These are phyloP conservation scores for Nestor notabilis DNA, from an alignment of 2,113 vertebrate genomes.

Conservation along the genomic window DNA sequence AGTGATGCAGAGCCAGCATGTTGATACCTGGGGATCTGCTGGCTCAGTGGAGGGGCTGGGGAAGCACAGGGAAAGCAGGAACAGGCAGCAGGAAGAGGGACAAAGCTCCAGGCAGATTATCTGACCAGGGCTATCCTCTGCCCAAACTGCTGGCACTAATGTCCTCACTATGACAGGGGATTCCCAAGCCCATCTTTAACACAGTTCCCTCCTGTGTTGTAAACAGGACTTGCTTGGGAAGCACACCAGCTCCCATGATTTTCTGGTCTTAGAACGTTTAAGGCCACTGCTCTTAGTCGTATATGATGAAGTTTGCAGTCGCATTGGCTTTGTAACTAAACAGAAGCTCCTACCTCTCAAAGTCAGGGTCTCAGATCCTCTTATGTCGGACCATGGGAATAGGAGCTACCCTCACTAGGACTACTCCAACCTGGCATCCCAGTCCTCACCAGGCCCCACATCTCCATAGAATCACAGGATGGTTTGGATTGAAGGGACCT, in stretches of 20 bases:
- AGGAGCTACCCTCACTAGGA: neutral
- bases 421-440: neutral
- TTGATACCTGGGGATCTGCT: neutral
- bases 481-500: neutral
- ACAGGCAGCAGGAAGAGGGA: neutral
- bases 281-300: neutral
- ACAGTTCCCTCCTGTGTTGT: neutral
- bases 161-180: neutral
- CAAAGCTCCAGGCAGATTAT: neutral
- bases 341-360: neutral
- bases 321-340: neutral
- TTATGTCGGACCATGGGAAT: neutral
- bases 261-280: neutral
- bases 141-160: neutral
- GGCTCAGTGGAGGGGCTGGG: neutral
- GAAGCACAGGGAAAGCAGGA: neutral
- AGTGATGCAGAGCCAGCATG: accelerated
- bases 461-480: neutral
- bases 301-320: neutral
- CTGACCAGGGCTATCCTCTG: neutral
- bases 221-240: neutral
- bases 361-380: neutral
- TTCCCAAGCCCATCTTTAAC: neutral
- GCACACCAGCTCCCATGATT: neutral
- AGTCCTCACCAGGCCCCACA: too few relatives aligned